Conservation (phyloP, 2,113 vertebrate species). For the Oncorhynchus clarkii region DNA sequence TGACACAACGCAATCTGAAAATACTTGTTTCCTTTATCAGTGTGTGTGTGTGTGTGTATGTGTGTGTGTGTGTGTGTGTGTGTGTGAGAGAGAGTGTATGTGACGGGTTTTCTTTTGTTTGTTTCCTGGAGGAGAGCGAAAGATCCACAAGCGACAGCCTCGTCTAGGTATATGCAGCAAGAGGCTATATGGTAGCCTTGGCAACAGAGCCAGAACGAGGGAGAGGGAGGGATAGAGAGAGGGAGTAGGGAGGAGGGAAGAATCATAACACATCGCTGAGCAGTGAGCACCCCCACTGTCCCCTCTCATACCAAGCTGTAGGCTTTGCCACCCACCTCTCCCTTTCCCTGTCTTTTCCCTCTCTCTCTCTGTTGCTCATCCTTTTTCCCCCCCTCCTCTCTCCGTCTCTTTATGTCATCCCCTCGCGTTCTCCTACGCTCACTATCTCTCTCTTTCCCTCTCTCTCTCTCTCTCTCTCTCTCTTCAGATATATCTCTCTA, state of each 20-base stretch:
- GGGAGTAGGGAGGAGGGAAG: neutral
- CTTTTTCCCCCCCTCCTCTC: constrained; percentile 3
- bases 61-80: constrained; percentile 1
- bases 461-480: neutral
- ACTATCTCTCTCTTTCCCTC: neutral
- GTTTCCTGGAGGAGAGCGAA: constrained; percentile 56
- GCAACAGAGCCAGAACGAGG: constrained; percentile 68
- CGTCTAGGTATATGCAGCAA: constrained; percentile 71
- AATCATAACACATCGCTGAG: constrained; percentile 47
- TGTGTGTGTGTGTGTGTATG: constrained; percentile 17
- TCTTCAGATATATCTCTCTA: neutral
- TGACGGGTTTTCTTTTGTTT: constrained; percentile 62
- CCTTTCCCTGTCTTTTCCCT: constrained; percentile 16
- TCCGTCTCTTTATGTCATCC: constrained; percentile 6
- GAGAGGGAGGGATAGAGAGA: constrained; percentile 14
- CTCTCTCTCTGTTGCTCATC: neutral
- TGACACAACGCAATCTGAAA: neutral
- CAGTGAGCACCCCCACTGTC: constrained; percentile 52
- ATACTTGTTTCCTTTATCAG: neutral
- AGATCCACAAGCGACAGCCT: constrained; percentile 69
- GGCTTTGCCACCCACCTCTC: constrained; percentile 50
- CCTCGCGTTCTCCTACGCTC: neutral
- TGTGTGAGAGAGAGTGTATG: constrained; percentile 31
- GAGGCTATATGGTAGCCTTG: constrained; percentile 74
- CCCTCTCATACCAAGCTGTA: constrained; percentile 54